Percentiles rank a stretch among this genome's conserved stretches.
These are phyloP conservation scores for Papilio gigon DNA, from an alignment of 2,888 invertebrate genomes.

Conservation along the genomic window DNA sequence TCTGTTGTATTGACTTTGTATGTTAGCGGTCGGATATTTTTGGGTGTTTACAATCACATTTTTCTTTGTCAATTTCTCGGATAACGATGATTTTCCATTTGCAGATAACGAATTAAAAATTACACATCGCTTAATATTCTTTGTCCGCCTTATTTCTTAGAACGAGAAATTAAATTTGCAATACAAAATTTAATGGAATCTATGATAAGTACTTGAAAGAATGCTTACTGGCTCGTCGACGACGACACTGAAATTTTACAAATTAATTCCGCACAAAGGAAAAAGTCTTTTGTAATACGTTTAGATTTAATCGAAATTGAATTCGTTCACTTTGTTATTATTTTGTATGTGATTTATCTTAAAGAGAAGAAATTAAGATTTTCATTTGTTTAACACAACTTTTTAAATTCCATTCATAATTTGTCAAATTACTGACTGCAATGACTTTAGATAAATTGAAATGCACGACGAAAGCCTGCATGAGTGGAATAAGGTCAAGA, in stretches of 20 bases:
- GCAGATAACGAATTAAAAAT: neutral
- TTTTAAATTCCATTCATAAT: too few species aligned
- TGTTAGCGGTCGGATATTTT: slow-evolving; percentile 1
- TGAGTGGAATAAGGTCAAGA: too few species aligned
- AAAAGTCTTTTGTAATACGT: neutral
- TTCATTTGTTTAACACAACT: too few species aligned
- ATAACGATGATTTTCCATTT: neutral
- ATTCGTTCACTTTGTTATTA: neutral
- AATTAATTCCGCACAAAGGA: neutral
- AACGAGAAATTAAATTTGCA: neutral
- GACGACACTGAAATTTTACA: neutral
- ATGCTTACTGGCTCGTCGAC: neutral
- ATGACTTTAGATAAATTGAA: too few species aligned
- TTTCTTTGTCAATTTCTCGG: neutral
- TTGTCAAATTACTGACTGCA: too few species aligned
- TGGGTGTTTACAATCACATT: neutral
- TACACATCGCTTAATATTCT: neutral
- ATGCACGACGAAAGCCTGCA: too few species aligned
- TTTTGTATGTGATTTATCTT: neutral
- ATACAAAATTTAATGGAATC: neutral
- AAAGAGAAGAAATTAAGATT: neutral
- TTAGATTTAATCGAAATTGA: neutral
- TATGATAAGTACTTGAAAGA: too few species aligned
- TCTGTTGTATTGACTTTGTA: slow-evolving; percentile 1
- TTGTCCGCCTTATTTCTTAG: neutral